Conservation (phyloP, 2,113 vertebrate species). For the Uria aalge region DNA sequence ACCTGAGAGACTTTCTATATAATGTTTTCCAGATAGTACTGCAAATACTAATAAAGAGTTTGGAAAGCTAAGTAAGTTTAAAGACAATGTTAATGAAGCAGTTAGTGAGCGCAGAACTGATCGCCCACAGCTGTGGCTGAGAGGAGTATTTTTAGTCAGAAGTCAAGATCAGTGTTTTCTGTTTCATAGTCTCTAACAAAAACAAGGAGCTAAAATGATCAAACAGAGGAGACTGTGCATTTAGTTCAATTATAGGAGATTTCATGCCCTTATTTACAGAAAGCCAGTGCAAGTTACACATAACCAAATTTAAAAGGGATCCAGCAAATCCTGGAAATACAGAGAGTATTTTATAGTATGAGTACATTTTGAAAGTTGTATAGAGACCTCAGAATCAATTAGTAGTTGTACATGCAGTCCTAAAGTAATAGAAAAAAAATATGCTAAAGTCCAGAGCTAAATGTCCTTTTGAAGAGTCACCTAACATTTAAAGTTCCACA, state of each 20-base stretch:
- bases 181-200: neutral
- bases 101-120: neutral
- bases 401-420: neutral
- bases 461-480: neutral
- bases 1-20: neutral
- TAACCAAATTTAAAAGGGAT: neutral
- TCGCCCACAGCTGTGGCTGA: neutral
- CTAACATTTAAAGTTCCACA: neutral
- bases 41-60: neutral
- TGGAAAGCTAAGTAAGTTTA: neutral
- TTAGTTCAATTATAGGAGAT: neutral
- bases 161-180: neutral
- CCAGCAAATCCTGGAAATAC: neutral
- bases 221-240: neutral
- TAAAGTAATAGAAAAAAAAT: neutral
- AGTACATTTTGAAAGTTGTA: neutral
- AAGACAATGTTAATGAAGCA: neutral
- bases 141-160: neutral
- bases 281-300: neutral
- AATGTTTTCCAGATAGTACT: neutral
- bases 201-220: neutral
- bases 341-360: neutral
- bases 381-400: neutral
- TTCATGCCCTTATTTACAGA: neutral
- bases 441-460: neutral